Evolutionary conservation across 2,888 invertebrate genomes (phyloP).

Genomic region (Acrobasis repandana): DNA sequence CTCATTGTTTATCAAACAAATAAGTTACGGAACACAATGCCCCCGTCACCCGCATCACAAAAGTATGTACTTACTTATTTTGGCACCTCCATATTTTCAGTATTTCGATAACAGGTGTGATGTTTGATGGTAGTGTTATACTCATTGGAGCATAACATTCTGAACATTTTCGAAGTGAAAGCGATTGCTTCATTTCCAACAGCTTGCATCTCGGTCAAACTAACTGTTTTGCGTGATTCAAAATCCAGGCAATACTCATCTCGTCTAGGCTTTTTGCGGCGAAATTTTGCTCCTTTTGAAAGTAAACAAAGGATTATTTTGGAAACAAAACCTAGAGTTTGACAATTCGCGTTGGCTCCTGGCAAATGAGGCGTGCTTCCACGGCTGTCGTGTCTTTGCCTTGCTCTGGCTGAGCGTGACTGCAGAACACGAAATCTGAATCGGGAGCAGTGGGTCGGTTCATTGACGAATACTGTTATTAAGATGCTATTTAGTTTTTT

Average conservation of each 20-base stretch:
- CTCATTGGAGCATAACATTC: conserved; percentile 2
- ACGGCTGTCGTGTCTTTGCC: conserved; percentile 5
- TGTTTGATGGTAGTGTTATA: neutral
- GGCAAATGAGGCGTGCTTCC: conserved; percentile 4
- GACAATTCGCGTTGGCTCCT: neutral
- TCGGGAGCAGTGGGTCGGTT: neutral
- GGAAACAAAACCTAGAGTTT: conserved; percentile 4
- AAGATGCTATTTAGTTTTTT: neutral
- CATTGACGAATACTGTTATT: conserved; percentile 8
- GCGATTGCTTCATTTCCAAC: neutral
- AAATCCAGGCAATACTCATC: conserved; percentile 7
- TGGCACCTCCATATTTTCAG: conserved; percentile 3
- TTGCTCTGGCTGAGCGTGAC: conserved; percentile 2
- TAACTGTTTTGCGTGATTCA: neutral
- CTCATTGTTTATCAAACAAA: conserved; percentile 10
- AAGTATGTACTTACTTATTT: conserved; percentile 7
- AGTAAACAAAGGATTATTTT: conserved; percentile 9
- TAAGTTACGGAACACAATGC: neutral
- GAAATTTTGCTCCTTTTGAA: neutral
- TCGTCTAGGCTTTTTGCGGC: conserved; percentile 3
- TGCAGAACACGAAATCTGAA: neutral
- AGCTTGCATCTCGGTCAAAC: neutral
- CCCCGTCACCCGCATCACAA: conserved; percentile 6
- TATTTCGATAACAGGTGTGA: neutral
- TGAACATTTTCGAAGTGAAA: neutral